Base-by-base conservation (phyloP, 2,888 invertebrate genomes). In the Oegoconia quadripuncta region DNA sequence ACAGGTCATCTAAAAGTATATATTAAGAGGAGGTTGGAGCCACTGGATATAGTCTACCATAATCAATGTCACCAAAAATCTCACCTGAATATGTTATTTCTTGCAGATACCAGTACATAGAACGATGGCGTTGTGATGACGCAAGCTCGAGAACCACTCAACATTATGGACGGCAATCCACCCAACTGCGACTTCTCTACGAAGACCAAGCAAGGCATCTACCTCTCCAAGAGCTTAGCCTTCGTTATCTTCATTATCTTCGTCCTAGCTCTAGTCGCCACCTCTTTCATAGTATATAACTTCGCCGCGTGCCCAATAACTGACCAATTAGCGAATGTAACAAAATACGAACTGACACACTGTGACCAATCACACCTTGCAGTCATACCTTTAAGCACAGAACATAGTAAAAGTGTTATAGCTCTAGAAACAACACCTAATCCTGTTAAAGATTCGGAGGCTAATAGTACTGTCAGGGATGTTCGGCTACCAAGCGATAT, bases 261-360 rank as follows among this genome's bases (percentile, higher is more conserved):
- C 64, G 65, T 91, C 1, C 82, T 90, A 48, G 90, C 91, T 6
- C 68, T 94, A 33, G 86, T 93, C 16, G 91, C 91, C 28, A 93
- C 93, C 2, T 93, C 93, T 5, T 89, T 95, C 20, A 76, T 95
- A 49, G 93, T 94, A 14, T 94, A 94, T 70, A 93, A 93, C 72
- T 91, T 94, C 55, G 91, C 93, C 11, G 90, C 92, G 0, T 93
- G 93, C 52, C 89, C 90, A 1, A 79, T 88, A 37, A 75, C 87
- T 28, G 83, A 87, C 49, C 69, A 81, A 42, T 58, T 82, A 51
- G 77, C 76, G 3, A 82, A 84, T 47, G 78, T 83, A 1, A 82
- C 84, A n/a, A 82, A 84, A 64, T 79, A 78, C 20, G 81, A 80
- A 61, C 67, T 82, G 1, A 75, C 69, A 14, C 78, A 78, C 33